Evolutionary conservation across 2,113 vertebrate genomes (phyloP).

Genomic region (Clarias batrachus): DNA sequence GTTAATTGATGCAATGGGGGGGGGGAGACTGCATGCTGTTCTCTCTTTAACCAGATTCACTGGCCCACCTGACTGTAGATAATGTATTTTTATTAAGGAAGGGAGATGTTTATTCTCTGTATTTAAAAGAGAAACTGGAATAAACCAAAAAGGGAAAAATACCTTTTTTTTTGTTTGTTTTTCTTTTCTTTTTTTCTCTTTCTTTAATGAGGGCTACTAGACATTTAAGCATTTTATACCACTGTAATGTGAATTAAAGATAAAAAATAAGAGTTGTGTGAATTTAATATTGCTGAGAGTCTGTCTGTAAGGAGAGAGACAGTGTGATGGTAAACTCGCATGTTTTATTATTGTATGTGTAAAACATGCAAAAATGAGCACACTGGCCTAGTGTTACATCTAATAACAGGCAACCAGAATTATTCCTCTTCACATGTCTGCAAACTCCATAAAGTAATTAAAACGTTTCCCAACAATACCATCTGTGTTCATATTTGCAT

Average conservation of each 20-base stretch:
- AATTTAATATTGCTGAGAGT: slow-evolving; percentile 45
- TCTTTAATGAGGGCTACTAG: background rate
- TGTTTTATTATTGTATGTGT: background rate
- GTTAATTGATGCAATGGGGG: background rate
- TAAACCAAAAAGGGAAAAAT: slow-evolving; percentile 32
- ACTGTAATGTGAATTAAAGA: background rate
- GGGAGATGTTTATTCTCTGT: slow-evolving; percentile 20
- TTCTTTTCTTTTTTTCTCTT: background rate
- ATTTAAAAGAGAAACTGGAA: slow-evolving; percentile 32
- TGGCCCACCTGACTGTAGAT: slow-evolving; percentile 46
- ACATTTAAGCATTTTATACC: background rate
- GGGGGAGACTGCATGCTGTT: slow-evolving; percentile 16
- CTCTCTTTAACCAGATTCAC: slow-evolving; percentile 22
- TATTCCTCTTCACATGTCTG: background rate
- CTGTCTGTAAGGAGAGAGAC: background rate
- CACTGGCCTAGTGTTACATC: background rate
- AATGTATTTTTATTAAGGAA: slow-evolving; percentile 56
- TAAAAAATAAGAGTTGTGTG: slow-evolving; percentile 50
- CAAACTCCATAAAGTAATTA: background rate
- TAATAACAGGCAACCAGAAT: background rate
- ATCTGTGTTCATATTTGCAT: background rate
- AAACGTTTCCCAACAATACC: background rate
- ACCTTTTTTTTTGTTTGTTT: background rate
- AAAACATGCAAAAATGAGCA: background rate
- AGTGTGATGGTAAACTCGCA: background rate